A percentile compares a stretch with the other conserved stretches of the same genome.
Conservation (phyloP, 2,888 invertebrate species). For the Taphrorychus bicolor region DNA sequence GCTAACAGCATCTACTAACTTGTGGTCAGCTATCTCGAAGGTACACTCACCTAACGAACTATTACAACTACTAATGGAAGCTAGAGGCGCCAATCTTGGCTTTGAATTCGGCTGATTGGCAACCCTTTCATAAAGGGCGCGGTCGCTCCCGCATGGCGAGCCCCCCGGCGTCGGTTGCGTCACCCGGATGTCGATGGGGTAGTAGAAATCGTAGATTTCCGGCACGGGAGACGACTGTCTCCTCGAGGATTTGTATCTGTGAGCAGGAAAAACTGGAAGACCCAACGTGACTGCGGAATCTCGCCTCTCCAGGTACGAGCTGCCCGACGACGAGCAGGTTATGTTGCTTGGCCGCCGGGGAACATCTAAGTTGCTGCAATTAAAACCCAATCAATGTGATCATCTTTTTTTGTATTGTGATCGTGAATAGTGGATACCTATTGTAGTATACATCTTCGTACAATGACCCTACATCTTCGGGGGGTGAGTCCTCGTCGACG, state of each 20-base stretch:
- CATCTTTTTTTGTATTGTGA: no score
- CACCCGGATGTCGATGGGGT: constrained; percentile 64
- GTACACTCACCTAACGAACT: constrained; percentile 65
- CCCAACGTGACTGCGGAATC: constrained; percentile 75
- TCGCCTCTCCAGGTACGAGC: constrained; percentile 82
- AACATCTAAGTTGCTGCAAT: constrained; percentile 54
- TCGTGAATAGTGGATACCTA: constrained; percentile 46
- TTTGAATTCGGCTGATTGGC: constrained; percentile 44
- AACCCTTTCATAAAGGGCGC: constrained; percentile 61
- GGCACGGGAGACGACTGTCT: constrained; percentile 57
- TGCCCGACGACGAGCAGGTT: constrained; percentile 85
- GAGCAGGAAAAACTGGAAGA: constrained; percentile 67
- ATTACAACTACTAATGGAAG: constrained; percentile 81
- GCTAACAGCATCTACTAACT: not conserved
- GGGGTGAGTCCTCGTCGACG: constrained; percentile 62
- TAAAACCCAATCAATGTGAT: constrained; percentile 5
- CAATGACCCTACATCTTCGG: constrained; percentile 52
- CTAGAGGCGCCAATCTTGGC: constrained; percentile 74
- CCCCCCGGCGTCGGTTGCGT: constrained; percentile 84
- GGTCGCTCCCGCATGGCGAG: constrained; percentile 79
- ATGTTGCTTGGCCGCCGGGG: constrained; percentile 78
- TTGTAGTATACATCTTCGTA: constrained; percentile 56
- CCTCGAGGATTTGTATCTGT: constrained; percentile 57
- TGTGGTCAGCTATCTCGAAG: not conserved
- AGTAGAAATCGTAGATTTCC: constrained; percentile 57